Evolutionary conservation across 2,797 vertebrate genomes (phyloP).

Genomic region (Pagetopsis macropterus): DNA sequence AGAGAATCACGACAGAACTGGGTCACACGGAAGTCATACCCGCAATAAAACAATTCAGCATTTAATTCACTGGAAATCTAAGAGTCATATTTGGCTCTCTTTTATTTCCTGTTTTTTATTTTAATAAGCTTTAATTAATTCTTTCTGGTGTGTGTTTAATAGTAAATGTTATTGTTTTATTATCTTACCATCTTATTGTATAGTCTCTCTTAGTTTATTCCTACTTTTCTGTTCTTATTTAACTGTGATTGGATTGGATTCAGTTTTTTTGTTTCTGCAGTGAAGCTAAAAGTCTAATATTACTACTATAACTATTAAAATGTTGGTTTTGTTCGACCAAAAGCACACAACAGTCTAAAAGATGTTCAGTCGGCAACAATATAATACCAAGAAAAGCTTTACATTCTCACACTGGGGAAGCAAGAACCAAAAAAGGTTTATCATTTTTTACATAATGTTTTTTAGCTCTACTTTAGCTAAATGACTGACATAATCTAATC

Average conservation of each 20-base stretch:
- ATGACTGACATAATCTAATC: neutral
- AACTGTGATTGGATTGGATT: no score
- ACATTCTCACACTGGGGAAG: neutral
- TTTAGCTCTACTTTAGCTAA: constrained; percentile 4
- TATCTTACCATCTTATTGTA: no score
- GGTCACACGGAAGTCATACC: neutral
- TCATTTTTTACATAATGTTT: neutral
- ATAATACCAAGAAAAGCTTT: neutral
- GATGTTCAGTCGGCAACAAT: neutral
- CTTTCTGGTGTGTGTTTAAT: no score
- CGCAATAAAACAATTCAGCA: neutral
- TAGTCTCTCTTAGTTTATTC: no score
- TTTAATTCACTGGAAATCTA: constrained; percentile 7
- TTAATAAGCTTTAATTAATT: no score
- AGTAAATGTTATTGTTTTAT: no score
- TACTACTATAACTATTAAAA: no score
- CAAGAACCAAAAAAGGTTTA: neutral
- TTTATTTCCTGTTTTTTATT: no score
- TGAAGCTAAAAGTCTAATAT: no score
- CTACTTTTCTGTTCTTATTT: no score
- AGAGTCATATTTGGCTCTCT: neutral
- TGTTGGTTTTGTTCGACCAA: neutral
- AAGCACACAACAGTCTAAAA: neutral
- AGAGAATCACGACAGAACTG: constrained; percentile 43
- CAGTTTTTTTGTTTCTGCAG: no score